phyloP scores from a whole-genome alignment of 2,113 vertebrate genomes.

The Spheniscus mendiculus region DNA sequence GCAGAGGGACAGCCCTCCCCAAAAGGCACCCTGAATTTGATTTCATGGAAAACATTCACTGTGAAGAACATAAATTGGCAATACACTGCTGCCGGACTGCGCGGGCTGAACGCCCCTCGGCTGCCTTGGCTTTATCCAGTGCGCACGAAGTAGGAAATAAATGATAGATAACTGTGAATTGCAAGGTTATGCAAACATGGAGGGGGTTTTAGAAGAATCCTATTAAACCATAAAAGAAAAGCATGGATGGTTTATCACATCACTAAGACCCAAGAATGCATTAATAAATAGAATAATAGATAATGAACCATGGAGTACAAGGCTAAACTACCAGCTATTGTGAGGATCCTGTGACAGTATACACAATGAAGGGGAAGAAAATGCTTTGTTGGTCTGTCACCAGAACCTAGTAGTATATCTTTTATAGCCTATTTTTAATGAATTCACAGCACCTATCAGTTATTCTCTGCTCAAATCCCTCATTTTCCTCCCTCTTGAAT shows the following conservation, averaged over 20 bases:
- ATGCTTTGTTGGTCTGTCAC: constrained; percentile 66
- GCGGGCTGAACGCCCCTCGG: accelerated
- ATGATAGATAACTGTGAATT: constrained; percentile 59
- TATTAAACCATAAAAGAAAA: constrained; percentile 63
- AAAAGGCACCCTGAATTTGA: background rate
- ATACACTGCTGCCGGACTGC: accelerated
- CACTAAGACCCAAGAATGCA: constrained; percentile 65
- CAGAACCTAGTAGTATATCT: constrained; percentile 48
- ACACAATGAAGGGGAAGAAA: constrained; percentile 55
- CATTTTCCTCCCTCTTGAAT: constrained; percentile 33
- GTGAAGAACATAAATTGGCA: accelerated
- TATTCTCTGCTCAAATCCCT: constrained; percentile 45
- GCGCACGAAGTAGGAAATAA: constrained; percentile 15
- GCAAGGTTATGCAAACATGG: constrained; percentile 60
- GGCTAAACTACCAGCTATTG: constrained; percentile 58
- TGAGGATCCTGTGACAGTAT: constrained; percentile 50
- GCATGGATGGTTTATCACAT: constrained; percentile 61
- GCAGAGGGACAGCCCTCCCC: background rate
- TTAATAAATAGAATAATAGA: constrained; percentile 70
- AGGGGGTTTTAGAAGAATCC: constrained; percentile 34
- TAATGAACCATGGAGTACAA: constrained; percentile 59
- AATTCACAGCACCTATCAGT: constrained; percentile 53
- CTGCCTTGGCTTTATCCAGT: background rate
- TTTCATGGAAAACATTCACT: background rate
- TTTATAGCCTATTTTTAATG: constrained; percentile 51